phyloP scores from a whole-genome alignment of 2,113 vertebrate species.

The Tetrax tetrax region DNA sequence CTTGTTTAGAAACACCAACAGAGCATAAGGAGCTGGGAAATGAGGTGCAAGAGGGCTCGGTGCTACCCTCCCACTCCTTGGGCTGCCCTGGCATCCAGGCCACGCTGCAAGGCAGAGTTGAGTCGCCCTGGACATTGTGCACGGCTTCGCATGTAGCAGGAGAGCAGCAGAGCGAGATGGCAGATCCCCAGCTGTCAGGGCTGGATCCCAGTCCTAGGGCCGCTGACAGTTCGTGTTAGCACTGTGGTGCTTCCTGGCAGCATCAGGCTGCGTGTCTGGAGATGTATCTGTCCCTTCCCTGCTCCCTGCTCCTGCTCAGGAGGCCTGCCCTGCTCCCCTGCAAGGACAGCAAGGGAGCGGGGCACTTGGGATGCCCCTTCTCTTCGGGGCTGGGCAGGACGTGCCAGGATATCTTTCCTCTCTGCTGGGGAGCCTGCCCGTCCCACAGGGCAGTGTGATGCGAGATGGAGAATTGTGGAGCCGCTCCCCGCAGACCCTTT shows the following conservation, averaged over 20 bases:
- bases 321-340: neutral
- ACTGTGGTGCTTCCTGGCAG: neutral
- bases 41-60: neutral
- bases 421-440: neutral
- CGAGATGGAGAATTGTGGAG: neutral
- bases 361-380: neutral
- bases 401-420: neutral
- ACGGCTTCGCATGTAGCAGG: neutral
- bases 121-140: neutral
- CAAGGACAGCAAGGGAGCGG: neutral
- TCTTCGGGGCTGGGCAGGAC: neutral
- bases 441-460: no score
- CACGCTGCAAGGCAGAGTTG: no score
- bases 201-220: neutral
- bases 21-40: neutral
- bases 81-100: neutral
- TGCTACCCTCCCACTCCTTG: neutral
- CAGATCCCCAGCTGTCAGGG: neutral
- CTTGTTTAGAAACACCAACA: neutral
- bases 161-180: neutral
- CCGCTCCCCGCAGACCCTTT: neutral
- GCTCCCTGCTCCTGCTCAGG: no score
- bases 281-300: neutral
- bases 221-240: rapidly evolving
- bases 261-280: rapidly evolving